Evolutionary conservation across 2,888 invertebrate genomes (phyloP).

Genomic region (Beris chalybata): DNA sequence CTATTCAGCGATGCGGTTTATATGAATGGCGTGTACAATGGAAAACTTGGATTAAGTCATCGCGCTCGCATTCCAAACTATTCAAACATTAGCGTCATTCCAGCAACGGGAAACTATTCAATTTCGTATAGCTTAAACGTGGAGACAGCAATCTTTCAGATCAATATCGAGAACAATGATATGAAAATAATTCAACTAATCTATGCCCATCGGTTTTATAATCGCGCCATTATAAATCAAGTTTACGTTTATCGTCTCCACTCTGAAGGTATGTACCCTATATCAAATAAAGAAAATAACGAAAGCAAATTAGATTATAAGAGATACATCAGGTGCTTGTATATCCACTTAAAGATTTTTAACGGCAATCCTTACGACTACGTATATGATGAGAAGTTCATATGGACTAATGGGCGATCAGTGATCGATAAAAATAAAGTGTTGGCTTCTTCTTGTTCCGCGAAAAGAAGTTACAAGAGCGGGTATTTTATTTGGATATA

Average conservation of each 20-base stretch:
- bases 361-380: too few species aligned
- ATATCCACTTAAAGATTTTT: too few species aligned
- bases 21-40: constrained; percentile 65
- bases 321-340: too few species aligned
- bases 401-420: too few species aligned
- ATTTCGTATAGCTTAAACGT: constrained; percentile 57
- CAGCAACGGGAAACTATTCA: constrained; percentile 39
- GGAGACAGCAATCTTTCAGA: constrained; percentile 57
- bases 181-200: constrained; percentile 44
- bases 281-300: too few species aligned
- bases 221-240: constrained; percentile 54
- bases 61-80: constrained; percentile 65
- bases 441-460: too few species aligned
- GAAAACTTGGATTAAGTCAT: constrained; percentile 60
- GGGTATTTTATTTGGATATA: too few species aligned
- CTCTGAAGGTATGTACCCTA: constrained; percentile 34
- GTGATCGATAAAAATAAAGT: too few species aligned
- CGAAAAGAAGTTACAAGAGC: too few species aligned
- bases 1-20: constrained; percentile 63
- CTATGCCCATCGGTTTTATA: constrained; percentile 55
- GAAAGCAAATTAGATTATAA: too few species aligned
- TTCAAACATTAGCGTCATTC: constrained; percentile 56
- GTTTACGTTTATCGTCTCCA: constrained; percentile 32
- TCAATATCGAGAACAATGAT: constrained; percentile 40
- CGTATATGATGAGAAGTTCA: too few species aligned